A percentile compares a stretch with the other conserved stretches of the same genome.
These are phyloP conservation scores for Ceratotherium simum DNA, from an alignment of 2,113 vertebrate genomes.

Conservation along the genomic window DNA sequence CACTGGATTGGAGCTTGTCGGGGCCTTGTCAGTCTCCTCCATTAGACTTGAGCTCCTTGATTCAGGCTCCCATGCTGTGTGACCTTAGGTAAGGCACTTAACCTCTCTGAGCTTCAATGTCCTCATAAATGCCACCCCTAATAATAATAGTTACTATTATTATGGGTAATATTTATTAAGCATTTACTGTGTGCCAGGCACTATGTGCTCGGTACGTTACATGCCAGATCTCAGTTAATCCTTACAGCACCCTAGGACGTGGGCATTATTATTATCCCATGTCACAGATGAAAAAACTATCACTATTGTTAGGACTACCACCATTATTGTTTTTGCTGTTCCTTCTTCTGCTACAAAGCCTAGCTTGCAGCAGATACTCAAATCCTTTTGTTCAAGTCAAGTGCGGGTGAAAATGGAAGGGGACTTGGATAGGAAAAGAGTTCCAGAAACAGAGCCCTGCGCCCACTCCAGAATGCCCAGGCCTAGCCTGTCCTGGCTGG, in stretches of 20 bases:
- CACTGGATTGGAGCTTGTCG: no score
- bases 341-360: neutral
- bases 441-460: neutral
- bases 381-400: neutral
- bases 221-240: neutral
- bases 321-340: accelerated
- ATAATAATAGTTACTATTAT: neutral
- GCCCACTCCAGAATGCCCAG: accelerated
- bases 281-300: neutral
- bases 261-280: neutral
- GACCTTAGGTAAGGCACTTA: neutral
- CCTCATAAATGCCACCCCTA: neutral
- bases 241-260: neutral
- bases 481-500: neutral
- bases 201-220: neutral
- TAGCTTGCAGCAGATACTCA: neutral
- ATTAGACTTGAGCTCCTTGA: neutral
- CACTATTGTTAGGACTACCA: neutral
- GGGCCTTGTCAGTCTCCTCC: neutral
- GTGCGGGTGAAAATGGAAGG: neutral
- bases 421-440: neutral
- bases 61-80: neutral
- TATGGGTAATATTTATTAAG: neutral
- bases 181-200: neutral
- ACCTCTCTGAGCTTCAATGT: neutral